Evolutionary conservation across 2,113 vertebrate species (phyloP).

Genomic region (Sinocyclocheilus maitianheensis): DNA sequence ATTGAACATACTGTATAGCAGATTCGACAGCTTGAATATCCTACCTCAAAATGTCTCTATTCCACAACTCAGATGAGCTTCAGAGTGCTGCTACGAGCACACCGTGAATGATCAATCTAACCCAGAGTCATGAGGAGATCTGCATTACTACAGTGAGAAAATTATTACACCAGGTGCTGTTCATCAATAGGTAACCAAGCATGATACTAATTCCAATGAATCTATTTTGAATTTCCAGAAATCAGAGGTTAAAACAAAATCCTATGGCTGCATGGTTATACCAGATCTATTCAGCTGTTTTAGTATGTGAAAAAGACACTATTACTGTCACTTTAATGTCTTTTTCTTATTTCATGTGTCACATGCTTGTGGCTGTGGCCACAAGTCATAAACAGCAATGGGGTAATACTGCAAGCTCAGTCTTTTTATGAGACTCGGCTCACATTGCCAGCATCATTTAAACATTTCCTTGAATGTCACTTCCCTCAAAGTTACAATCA

Average conservation of each 20-base stretch:
- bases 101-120: slow-evolving; percentile 17
- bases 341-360: slow-evolving; percentile 9
- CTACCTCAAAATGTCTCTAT: slow-evolving; percentile 1
- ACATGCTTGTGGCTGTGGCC: background rate
- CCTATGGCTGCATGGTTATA: background rate
- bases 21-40: background rate
- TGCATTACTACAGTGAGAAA: slow-evolving; percentile 22
- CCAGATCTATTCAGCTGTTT: background rate
- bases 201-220: slow-evolving; percentile 4
- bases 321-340: background rate
- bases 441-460: background rate
- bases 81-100: background rate
- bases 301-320: background rate
- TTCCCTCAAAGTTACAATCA: background rate
- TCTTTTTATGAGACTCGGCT: slow-evolving; percentile 4
- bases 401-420: background rate
- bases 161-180: slow-evolving; percentile 17
- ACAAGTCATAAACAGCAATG: slow-evolving; percentile 35
- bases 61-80: background rate
- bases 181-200: slow-evolving; percentile 32
- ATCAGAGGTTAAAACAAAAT: slow-evolving; percentile 3
- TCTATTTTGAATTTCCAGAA: slow-evolving; percentile 23
- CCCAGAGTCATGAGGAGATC: background rate
- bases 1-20: background rate
- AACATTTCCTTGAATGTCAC: slow-evolving; percentile 32